Evolutionary conservation across 1,140 invertebrate species (phyloP).

Genomic region (Odontomachus brunneus): DNA sequence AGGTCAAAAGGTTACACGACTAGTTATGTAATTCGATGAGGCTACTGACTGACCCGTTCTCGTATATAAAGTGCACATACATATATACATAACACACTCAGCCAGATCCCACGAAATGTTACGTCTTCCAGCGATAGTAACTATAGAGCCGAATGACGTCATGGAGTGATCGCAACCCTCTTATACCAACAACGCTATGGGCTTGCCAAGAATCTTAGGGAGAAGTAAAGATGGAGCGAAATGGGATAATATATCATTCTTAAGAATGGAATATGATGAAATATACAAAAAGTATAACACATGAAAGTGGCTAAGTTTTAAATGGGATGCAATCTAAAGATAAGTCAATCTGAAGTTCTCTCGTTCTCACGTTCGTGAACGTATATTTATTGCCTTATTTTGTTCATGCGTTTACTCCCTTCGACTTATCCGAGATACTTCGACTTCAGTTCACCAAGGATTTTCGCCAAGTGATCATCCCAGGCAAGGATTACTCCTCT

Average conservation of each 20-base stretch:
- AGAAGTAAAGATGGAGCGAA: not conserved
- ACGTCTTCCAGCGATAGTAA: slow-evolving; percentile 14
- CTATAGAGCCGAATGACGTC: slow-evolving; percentile 44
- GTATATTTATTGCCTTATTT: slow-evolving; percentile 11
- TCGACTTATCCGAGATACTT: not conserved
- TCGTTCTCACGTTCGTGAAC: not conserved
- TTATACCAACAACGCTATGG: not conserved
- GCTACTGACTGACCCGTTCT: slow-evolving; percentile 33
- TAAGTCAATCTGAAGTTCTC: too few relatives aligned
- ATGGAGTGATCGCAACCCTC: not conserved
- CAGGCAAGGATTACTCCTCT: not conserved
- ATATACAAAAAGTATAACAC: not conserved
- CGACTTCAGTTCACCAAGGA: not conserved
- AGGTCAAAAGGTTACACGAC: slow-evolving; percentile 65
- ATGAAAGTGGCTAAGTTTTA: not conserved
- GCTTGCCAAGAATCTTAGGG: slow-evolving; percentile 9
- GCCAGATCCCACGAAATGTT: slow-evolving; percentile 2
- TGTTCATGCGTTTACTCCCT: not conserved
- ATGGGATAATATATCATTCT: not conserved
- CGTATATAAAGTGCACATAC: not conserved
- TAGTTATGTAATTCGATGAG: slow-evolving; percentile 54
- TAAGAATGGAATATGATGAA: not conserved
- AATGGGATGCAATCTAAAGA: too few relatives aligned
- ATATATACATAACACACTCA: not conserved
- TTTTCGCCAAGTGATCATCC: not conserved